phyloP scores from a whole-genome alignment of 64 coral and sea anemone species.

The Montipora foliosa region DNA sequence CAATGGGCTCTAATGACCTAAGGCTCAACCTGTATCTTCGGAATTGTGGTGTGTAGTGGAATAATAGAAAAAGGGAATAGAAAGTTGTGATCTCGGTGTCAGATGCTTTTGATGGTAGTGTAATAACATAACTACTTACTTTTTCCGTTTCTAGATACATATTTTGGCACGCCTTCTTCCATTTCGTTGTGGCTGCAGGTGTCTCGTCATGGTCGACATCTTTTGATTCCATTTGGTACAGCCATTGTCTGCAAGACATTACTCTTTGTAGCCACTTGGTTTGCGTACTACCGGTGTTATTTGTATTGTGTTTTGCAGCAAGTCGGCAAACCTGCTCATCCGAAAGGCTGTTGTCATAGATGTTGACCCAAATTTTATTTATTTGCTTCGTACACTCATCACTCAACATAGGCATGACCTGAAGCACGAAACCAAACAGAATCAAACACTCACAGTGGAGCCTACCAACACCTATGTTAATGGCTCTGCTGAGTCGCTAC shows the following conservation, averaged over 20 bases:
- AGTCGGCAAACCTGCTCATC: background rate
- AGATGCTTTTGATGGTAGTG: background rate
- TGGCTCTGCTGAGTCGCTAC: too few species aligned
- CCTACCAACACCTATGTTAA: too few species aligned
- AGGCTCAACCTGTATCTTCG: too few species aligned
- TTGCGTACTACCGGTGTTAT: background rate
- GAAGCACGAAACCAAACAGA: too few species aligned
- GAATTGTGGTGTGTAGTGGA: too few species aligned
- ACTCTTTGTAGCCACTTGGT: constrained; percentile 3
- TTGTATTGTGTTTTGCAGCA: background rate
- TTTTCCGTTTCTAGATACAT: background rate
- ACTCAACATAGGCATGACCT: too few species aligned
- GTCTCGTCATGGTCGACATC: background rate
- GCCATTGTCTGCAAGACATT: constrained; percentile 25
- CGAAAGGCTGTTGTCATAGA: background rate
- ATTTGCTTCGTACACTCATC: too few species aligned
- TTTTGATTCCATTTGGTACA: constrained; percentile 4
- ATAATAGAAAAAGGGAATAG: too few species aligned
- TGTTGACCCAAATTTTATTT: background rate
- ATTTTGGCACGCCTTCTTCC: constrained; percentile 31
- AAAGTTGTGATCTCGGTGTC: too few species aligned
- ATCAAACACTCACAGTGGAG: too few species aligned
- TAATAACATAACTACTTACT: background rate
- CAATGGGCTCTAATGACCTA: too few species aligned
- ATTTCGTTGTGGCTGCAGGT: background rate